A percentile compares a stretch with the other conserved stretches of the same genome.
Conservation (phyloP, 2,797 vertebrate species). For the Gila robusta region DNA sequence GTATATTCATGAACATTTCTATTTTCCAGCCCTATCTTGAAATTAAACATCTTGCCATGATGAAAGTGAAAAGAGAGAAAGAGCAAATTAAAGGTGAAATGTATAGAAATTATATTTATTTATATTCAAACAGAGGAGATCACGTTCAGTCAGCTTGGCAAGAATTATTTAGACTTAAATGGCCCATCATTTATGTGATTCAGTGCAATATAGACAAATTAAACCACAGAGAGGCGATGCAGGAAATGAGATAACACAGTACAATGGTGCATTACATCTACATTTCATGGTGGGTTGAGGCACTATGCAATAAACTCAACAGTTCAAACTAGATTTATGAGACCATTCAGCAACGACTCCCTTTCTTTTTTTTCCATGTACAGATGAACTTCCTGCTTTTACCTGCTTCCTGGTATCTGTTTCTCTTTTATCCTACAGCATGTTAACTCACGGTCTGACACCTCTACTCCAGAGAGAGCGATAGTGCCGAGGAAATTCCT, state of each 20-base stretch:
- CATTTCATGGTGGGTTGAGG: slow-evolving; percentile 26
- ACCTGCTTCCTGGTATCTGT: neutral
- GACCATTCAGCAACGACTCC: neutral
- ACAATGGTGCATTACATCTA: slow-evolving; percentile 27
- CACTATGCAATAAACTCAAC: slow-evolving; percentile 1
- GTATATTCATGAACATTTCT: neutral
- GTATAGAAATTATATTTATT: neutral
- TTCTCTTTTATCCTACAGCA: neutral
- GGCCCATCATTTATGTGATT: slow-evolving; percentile 5
- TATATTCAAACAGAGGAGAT: slow-evolving; percentile 4
- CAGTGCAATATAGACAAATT: slow-evolving; percentile 10
- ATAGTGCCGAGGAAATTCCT: neutral
- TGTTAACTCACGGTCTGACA: slow-evolving; percentile 8
- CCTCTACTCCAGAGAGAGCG: neutral
- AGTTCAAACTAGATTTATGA: slow-evolving; percentile 17
- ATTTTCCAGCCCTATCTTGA: neutral
- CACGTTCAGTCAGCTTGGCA: neutral
- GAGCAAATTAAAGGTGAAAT: neutral
- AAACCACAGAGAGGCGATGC: neutral
- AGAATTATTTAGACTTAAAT: neutral
- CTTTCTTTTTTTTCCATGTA: neutral
- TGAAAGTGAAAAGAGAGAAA: neutral
- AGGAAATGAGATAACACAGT: slow-evolving; percentile 11
- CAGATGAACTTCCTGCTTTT: slow-evolving; percentile 1
- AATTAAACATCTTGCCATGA: neutral